A percentile compares a stretch with the other conserved stretches of the same genome.
Evolutionary conservation across 2,797 vertebrate genomes (phyloP).

Genomic region (Myotis pilosus): DNA sequence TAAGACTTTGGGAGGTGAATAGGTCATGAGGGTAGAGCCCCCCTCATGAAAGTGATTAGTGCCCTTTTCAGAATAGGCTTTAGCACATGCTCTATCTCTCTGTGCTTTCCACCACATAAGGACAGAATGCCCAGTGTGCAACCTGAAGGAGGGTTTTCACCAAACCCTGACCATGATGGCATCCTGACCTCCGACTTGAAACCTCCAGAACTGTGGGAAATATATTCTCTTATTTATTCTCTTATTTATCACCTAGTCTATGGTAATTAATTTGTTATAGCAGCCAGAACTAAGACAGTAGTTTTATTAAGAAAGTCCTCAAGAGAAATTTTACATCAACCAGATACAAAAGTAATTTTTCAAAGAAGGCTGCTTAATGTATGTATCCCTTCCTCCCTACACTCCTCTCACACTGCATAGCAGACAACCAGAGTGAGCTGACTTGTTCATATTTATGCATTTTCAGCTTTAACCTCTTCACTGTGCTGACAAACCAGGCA

Average conservation of each 20-base stretch:
- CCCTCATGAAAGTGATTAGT: neutral
- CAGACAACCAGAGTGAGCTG: neutral
- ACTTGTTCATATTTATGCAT: neutral
- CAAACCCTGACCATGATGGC: neutral
- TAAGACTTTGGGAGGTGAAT: neutral
- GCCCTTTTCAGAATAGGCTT: neutral
- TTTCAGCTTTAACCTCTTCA: conserved; percentile 9
- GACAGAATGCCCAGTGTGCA: neutral
- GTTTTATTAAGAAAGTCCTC: neutral
- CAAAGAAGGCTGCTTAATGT: neutral
- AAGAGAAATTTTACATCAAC: neutral
- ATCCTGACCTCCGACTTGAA: neutral
- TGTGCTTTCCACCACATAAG: neutral
- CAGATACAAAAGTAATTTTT: conserved; percentile 24
- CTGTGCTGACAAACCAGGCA: neutral
- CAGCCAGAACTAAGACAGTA: neutral
- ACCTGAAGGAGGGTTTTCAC: neutral
- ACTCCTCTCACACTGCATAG: neutral
- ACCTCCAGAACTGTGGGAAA: neutral
- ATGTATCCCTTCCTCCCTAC: neutral
- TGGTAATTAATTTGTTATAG: neutral
- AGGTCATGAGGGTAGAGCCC: neutral
- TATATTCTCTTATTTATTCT: neutral
- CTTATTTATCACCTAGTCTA: neutral
- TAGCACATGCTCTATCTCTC: neutral